Conservation (phyloP, 2,888 invertebrate genomes). For the Meteorus colon region DNA sequence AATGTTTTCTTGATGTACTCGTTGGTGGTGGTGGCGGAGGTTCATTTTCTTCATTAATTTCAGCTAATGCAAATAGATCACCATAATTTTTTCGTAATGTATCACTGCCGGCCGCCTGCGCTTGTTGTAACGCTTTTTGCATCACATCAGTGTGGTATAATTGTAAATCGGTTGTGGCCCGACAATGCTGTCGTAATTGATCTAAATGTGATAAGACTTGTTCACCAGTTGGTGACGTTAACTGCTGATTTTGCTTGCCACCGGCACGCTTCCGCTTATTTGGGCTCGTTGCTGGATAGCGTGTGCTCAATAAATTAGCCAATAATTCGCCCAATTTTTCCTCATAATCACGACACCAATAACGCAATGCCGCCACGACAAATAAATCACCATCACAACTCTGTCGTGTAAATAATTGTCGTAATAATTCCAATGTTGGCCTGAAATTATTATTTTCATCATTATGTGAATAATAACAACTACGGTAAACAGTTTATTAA, state of each 20-base stretch:
- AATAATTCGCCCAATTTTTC: constrained; percentile 90
- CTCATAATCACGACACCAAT: constrained; percentile 95
- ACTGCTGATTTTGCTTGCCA: constrained; percentile 80
- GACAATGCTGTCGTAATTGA: constrained; percentile 86
- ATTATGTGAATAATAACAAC: neutral
- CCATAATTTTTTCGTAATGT: constrained; percentile 92
- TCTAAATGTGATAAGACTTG: constrained; percentile 94
- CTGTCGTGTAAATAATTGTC: constrained; percentile 86
- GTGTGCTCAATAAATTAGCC: constrained; percentile 84
- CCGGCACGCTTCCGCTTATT: constrained; percentile 91
- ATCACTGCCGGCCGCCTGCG: constrained; percentile 91
- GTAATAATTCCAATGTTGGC: constrained; percentile 89
- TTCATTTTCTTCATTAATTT: constrained; percentile 83
- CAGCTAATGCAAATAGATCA: constrained; percentile 91
- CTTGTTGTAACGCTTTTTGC: constrained; percentile 92
- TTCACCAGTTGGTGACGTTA: constrained; percentile 86
- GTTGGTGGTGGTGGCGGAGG: constrained; percentile 76
- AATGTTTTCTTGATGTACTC: constrained; percentile 73
- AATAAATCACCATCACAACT: constrained; percentile 87
- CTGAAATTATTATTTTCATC: constrained; percentile 68
- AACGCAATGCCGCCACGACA: constrained; percentile 91
- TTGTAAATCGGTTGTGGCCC: constrained; percentile 70
- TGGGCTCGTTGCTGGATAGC: constrained; percentile 91
- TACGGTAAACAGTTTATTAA: constrained; percentile 1
- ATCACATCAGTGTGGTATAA: constrained; percentile 92